Evolutionary conservation across 1,140 invertebrate genomes (phyloP).

Genomic region (Nebria ingens): DNA sequence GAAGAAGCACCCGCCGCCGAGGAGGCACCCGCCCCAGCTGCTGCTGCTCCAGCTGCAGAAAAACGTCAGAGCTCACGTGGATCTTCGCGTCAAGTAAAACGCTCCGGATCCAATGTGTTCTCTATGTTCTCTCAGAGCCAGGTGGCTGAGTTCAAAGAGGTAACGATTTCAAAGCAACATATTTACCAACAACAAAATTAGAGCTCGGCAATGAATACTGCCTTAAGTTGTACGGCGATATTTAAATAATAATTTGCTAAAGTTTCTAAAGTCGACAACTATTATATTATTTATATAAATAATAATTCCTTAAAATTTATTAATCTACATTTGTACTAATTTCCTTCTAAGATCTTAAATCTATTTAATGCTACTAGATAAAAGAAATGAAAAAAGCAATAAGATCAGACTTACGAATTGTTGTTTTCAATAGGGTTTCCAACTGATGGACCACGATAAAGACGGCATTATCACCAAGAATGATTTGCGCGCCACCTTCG

Average conservation of each 20-base stretch:
- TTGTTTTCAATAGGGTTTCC: conserved; percentile 91
- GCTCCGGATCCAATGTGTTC: conserved; percentile 87
- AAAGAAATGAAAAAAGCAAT: too few relatives aligned
- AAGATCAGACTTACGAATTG: too few relatives aligned
- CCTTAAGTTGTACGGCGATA: too few relatives aligned
- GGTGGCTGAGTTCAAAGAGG: conserved; percentile 93
- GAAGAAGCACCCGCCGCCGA: conserved; percentile 47
- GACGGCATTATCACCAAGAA: conserved; percentile 95
- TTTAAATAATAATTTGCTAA: too few relatives aligned
- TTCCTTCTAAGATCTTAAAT: too few relatives aligned
- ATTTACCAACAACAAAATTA: too few relatives aligned
- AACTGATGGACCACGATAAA: conserved; percentile 97
- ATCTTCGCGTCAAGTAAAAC: conserved; percentile 62
- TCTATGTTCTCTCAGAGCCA: conserved; percentile 92
- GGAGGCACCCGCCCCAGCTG: conserved; percentile 45
- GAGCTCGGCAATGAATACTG: too few relatives aligned
- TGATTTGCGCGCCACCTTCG: conserved; percentile 91
- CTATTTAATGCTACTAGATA: too few relatives aligned
- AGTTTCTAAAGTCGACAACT: too few relatives aligned
- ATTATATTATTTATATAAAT: too few relatives aligned
- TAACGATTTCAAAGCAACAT: conserved; percentile 33
- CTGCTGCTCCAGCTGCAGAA: conserved; percentile 45
- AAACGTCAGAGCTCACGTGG: conserved; percentile 47
- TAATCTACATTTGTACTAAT: too few relatives aligned
- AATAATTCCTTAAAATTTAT: too few relatives aligned